A percentile compares a stretch with the other conserved stretches of the same genome.
phyloP scores from a whole-genome alignment of 2,113 vertebrate species.

The Gorsachius goisagi region DNA sequence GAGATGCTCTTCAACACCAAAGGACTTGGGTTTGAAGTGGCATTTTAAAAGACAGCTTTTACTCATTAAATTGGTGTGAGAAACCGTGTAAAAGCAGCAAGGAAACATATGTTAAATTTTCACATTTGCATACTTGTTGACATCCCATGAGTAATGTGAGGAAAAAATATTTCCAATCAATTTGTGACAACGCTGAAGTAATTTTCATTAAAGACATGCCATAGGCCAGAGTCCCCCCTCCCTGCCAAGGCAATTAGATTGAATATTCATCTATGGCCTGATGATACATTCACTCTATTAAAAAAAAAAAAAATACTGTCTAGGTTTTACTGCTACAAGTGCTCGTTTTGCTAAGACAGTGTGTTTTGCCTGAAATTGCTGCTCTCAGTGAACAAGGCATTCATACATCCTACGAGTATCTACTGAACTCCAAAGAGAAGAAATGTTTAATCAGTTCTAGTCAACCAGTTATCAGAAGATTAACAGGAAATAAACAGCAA shows the following conservation, averaged over 20 bases:
- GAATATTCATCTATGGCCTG: background rate
- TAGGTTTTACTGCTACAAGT: background rate
- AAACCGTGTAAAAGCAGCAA: background rate
- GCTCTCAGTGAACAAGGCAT: background rate
- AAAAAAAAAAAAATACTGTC: background rate
- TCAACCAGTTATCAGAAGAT: background rate
- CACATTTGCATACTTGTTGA: slow-evolving; percentile 39
- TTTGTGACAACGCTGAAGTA: background rate
- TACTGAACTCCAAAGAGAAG: background rate
- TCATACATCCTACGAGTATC: background rate
- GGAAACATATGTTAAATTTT: slow-evolving; percentile 37
- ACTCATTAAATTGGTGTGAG: slow-evolving; percentile 20
- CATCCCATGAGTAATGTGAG: slow-evolving; percentile 12
- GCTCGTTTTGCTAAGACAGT: background rate
- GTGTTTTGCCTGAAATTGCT: background rate
- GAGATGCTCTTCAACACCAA: background rate
- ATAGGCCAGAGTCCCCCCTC: background rate
- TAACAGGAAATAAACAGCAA: background rate
- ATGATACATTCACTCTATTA: background rate
- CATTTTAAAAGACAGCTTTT: slow-evolving; percentile 3
- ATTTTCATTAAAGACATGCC: background rate
- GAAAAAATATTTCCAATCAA: slow-evolving; percentile 48
- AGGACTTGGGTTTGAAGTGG: background rate
- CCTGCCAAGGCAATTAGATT: background rate
- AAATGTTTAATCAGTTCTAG: background rate